Conservation (phyloP, 2,888 invertebrate species). For the Lissocephala sabroskyi region DNA sequence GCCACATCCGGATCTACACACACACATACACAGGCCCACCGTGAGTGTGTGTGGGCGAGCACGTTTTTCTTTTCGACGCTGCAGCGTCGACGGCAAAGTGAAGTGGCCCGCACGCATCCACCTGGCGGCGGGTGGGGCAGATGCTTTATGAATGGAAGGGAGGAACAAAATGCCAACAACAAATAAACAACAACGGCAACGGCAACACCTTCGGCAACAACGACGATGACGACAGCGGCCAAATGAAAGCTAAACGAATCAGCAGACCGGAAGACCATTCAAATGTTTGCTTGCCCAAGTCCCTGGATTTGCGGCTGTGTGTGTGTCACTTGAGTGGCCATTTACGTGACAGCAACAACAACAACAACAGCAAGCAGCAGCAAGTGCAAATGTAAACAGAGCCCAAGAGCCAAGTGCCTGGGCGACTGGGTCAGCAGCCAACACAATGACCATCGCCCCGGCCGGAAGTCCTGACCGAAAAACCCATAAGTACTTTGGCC, state of each 20-base stretch:
- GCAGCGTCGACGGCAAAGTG: conserved; percentile 6
- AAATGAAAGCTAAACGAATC: conserved; percentile 54
- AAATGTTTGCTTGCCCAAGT: conserved; percentile 40
- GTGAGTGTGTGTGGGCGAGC: neutral
- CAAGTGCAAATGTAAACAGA: too few species aligned
- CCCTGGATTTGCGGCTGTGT: conserved; percentile 11
- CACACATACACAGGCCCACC: neutral
- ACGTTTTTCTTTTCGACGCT: neutral
- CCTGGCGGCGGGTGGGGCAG: too few species aligned
- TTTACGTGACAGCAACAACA: conserved; percentile 29
- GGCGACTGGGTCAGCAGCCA: too few species aligned
- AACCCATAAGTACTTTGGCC: too few species aligned
- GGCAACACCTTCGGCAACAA: too few species aligned
- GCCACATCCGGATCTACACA: neutral
- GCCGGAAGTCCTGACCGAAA: too few species aligned
- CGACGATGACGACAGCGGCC: conserved; percentile 11
- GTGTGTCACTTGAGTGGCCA: conserved; percentile 35
- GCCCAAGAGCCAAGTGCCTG: too few species aligned
- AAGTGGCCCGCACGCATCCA: conserved; percentile 21
- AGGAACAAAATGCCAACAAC: conserved; percentile 10
- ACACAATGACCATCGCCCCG: too few species aligned
- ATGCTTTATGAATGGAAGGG: too few species aligned
- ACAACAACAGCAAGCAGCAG: conserved; percentile 5
- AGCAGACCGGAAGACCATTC: conserved; percentile 56
- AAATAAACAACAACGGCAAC: neutral